These are phyloP conservation scores for Lacanobia wlatinum DNA, from an alignment of 2,888 invertebrate species.

Conservation along the genomic window DNA sequence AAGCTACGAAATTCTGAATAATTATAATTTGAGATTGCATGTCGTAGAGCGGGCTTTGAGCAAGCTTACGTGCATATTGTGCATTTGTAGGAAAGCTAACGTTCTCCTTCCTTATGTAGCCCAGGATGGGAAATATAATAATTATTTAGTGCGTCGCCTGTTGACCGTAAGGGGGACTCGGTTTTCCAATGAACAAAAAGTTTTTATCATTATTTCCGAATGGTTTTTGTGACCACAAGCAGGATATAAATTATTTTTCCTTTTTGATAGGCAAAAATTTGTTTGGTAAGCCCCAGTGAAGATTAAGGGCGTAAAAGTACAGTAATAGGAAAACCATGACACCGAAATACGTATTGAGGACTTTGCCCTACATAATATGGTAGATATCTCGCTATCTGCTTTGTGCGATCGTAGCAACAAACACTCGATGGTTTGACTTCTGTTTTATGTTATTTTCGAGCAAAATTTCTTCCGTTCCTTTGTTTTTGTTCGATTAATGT, in stretches of 20 bases:
- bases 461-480: slow-evolving; percentile 34
- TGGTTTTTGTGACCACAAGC: slow-evolving; percentile 34
- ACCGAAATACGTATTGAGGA: neutral
- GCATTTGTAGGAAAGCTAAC: slow-evolving; percentile 16
- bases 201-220: slow-evolving; percentile 6
- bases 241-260: slow-evolving; percentile 28
- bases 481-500: slow-evolving; percentile 24
- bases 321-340: slow-evolving; percentile 4
- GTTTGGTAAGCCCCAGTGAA: slow-evolving; percentile 9
- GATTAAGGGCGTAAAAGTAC: neutral
- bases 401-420: slow-evolving; percentile 42
- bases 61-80: slow-evolving; percentile 21
- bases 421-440: slow-evolving; percentile 22
- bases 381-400: slow-evolving; percentile 17
- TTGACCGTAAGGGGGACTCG: neutral
- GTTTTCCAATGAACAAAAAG: neutral
- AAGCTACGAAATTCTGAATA: slow-evolving; percentile 25
- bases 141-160: slow-evolving; percentile 14
- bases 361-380: neutral
- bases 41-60: slow-evolving; percentile 7
- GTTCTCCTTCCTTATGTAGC: slow-evolving; percentile 17
- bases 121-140: slow-evolving; percentile 15
- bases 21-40: slow-evolving; percentile 41
- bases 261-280: slow-evolving; percentile 1
- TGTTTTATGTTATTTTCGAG: slow-evolving; percentile 43